A percentile compares a stretch with the other conserved stretches of the same genome.
phyloP scores from a whole-genome alignment of 2,113 vertebrate species.

The Platysternon megacephalum region DNA sequence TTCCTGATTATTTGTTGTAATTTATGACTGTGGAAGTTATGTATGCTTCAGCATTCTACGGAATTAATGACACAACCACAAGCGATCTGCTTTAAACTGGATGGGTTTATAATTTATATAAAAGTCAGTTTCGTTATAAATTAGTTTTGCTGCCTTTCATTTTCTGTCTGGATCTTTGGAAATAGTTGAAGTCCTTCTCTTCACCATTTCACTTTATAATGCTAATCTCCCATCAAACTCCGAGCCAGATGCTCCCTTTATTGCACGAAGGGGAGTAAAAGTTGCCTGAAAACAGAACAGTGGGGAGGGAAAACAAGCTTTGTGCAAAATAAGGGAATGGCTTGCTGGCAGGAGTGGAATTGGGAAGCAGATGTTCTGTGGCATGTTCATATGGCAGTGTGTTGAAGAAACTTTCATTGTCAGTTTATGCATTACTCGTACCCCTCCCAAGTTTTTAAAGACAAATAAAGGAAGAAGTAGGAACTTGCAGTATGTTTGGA shows the following conservation, averaged over 20 bases:
- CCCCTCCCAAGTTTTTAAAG: background rate
- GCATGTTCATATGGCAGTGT: accelerated
- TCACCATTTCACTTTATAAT: accelerated
- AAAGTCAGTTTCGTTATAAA: constrained; percentile 75
- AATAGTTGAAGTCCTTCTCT: accelerated
- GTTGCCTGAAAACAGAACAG: background rate
- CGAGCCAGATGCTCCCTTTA: background rate
- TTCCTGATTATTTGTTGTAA: constrained; percentile 70
- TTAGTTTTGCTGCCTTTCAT: constrained; percentile 57
- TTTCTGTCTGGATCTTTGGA: constrained; percentile 21
- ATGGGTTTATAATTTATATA: constrained; percentile 83
- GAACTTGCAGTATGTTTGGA: no score
- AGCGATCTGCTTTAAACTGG: constrained; percentile 76
- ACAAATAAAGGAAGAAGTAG: background rate
- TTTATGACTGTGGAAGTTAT: constrained; percentile 75
- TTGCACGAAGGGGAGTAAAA: background rate
- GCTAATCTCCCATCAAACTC: background rate
- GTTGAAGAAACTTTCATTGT: background rate
- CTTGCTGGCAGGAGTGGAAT: background rate
- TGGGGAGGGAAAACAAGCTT: accelerated
- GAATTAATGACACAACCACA: constrained; percentile 71
- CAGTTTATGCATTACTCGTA: background rate
- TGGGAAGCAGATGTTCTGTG: background rate
- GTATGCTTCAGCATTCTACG: constrained; percentile 67
- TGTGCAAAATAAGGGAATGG: background rate